These are phyloP conservation scores for Sogatella furcifera DNA, from an alignment of 1,140 invertebrate species.

Conservation along the genomic window DNA sequence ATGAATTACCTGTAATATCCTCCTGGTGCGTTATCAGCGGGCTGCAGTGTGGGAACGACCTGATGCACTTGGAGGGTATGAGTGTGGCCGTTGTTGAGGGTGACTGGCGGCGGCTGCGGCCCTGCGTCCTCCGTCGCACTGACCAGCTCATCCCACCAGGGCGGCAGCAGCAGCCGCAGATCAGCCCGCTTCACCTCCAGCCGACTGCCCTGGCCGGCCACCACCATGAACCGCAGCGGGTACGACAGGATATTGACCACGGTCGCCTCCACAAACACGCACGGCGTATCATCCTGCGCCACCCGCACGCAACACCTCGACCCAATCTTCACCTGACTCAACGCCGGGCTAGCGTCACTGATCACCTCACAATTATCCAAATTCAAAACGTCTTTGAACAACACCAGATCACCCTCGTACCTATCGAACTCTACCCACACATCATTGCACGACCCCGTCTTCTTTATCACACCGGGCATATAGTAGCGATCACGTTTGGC, in stretches of 20 bases:
- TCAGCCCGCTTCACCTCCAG: slow-evolving; percentile 70
- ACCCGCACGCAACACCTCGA: slow-evolving; percentile 51
- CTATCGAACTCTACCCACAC: slow-evolving; percentile 65
- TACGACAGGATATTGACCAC: slow-evolving; percentile 60
- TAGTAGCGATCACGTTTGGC: slow-evolving; percentile 73
- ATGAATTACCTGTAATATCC: slow-evolving; percentile 17
- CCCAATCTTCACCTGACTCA: slow-evolving; percentile 57
- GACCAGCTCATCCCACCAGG: slow-evolving; percentile 91
- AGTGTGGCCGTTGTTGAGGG: slow-evolving; percentile 14
- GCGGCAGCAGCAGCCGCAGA: slow-evolving; percentile 77
- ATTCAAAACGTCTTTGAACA: slow-evolving; percentile 36
- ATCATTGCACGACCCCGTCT: slow-evolving; percentile 42
- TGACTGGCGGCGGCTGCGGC: slow-evolving; percentile 10
- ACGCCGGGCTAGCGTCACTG: slow-evolving; percentile 81
- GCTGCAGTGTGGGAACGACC: slow-evolving; percentile 22
- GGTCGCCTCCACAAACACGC: slow-evolving; percentile 71
- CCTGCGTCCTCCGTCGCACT: slow-evolving; percentile 29
- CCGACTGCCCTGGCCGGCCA: slow-evolving; percentile 34
- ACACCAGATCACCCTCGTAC: slow-evolving; percentile 45
- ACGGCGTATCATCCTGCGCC: slow-evolving; percentile 16
- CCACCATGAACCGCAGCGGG: slow-evolving; percentile 65
- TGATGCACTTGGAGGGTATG: slow-evolving; percentile 20
- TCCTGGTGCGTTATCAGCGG: slow-evolving; percentile 7
- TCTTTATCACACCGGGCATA: slow-evolving; percentile 65
- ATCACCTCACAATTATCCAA: slow-evolving; percentile 78